phyloP scores from a whole-genome alignment of 1,140 invertebrate genomes.

The Orchestia grillus region DNA sequence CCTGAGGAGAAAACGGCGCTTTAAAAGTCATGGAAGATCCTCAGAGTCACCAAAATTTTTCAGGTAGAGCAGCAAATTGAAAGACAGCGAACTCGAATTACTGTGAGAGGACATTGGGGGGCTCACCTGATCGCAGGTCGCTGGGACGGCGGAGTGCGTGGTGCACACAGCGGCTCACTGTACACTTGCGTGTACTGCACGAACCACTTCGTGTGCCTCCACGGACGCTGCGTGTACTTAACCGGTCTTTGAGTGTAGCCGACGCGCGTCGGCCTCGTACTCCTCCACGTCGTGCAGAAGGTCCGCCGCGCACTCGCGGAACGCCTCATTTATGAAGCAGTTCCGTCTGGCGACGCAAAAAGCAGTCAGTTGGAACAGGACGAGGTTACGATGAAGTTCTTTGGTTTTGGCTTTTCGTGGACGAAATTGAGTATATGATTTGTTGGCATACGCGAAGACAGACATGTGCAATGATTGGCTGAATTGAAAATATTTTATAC shows the following conservation, averaged over 20 bases:
- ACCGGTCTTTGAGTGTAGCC: conserved; percentile 32
- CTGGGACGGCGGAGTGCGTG: neutral
- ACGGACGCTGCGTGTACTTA: neutral
- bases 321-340: neutral
- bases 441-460: neutral
- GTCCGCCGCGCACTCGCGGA: conserved; percentile 5
- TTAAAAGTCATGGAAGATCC: neutral
- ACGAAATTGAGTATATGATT: neutral
- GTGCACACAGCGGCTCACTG: neutral
- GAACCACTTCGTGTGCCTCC: neutral
- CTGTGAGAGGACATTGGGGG: neutral
- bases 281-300: neutral
- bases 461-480: neutral
- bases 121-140: neutral
- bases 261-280: neutral
- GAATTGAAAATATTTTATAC: neutral
- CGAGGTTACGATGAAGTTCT: neutral
- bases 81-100: neutral
- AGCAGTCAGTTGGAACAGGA: neutral
- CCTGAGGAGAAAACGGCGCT: neutral
- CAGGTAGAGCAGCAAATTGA: neutral
- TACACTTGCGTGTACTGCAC: neutral
- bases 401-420: neutral
- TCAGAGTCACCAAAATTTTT: neutral
- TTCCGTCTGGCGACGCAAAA: neutral